These are phyloP conservation scores for Hipposideros larvatus DNA, from an alignment of 2,797 vertebrate species.

Conservation along the genomic window DNA sequence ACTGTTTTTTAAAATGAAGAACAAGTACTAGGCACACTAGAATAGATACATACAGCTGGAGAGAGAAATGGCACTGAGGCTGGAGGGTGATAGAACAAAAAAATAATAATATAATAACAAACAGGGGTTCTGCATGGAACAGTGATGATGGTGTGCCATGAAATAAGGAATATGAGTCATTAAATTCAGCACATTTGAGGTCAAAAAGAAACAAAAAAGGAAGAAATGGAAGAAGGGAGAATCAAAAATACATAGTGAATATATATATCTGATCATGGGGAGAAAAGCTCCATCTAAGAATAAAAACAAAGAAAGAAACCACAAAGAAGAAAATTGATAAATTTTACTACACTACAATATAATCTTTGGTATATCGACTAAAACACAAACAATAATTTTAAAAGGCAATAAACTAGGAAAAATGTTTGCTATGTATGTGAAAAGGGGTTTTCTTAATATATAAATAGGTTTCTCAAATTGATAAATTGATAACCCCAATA, in stretches of 20 bases:
- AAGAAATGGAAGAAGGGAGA: background rate
- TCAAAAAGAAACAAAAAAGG: background rate
- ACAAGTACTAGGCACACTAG: background rate
- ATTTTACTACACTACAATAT: background rate
- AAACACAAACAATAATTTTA: background rate
- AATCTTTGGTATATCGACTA: background rate
- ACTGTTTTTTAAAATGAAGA: background rate
- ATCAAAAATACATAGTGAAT: background rate
- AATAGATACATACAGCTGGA: background rate
- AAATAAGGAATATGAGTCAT: background rate
- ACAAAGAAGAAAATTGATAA: background rate
- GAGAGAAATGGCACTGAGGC: background rate
- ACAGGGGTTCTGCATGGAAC: background rate
- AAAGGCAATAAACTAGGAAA: background rate
- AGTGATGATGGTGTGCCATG: background rate
- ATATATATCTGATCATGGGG: background rate
- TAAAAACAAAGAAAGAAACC: constrained; percentile 13
- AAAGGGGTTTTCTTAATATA: background rate
- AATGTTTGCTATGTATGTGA: background rate
- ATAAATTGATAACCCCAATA: background rate
- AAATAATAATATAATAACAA: background rate
- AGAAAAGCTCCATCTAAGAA: background rate
- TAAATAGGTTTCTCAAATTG: background rate
- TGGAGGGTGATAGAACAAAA: background rate
- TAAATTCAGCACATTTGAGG: background rate